phyloP scores from a whole-genome alignment of 2,113 vertebrate genomes.

The Nansenia antarctica region DNA sequence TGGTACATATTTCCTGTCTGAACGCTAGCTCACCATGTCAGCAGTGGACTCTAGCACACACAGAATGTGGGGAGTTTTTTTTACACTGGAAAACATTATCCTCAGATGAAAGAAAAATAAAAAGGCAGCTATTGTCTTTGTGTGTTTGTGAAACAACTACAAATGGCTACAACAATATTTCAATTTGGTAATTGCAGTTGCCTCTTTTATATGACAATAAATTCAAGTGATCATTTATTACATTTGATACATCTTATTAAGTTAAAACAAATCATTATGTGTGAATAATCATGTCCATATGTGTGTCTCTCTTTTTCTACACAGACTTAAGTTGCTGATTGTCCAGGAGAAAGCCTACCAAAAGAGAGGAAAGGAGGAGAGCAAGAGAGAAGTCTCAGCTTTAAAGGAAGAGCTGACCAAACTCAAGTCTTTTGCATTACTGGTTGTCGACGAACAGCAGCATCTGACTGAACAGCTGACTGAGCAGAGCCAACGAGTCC shows the following conservation, averaged over 20 bases:
- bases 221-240: too few relatives aligned
- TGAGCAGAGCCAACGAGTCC: constrained; percentile 78
- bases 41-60: constrained; percentile 4
- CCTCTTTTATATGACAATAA: too few relatives aligned
- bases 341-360: constrained; percentile 83
- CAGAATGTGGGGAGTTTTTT: constrained; percentile 1
- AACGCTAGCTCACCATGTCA: not conserved
- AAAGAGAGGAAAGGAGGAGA: constrained; percentile 80
- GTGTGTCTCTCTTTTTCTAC: constrained; percentile 48
- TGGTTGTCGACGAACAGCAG: constrained; percentile 89
- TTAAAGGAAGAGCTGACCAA: constrained; percentile 85
- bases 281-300: not conserved
- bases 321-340: constrained; percentile 87
- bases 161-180: too few relatives aligned
- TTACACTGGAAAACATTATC: constrained; percentile 29
- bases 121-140: not conserved
- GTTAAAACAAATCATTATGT: not conserved
- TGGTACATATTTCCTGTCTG: constrained; percentile 11
- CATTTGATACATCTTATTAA: not conserved
- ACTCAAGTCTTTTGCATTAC: constrained; percentile 87
- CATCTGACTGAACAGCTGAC: constrained; percentile 79
- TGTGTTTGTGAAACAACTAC: not conserved
- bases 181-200: too few relatives aligned
- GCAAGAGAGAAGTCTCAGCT: constrained; percentile 73
- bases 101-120: not conserved